Evolutionary conservation across 2,888 invertebrate genomes (phyloP), one percentile per base, ranked within the genome.

Genomic region (Schrankia costaestrigalis): DNA sequence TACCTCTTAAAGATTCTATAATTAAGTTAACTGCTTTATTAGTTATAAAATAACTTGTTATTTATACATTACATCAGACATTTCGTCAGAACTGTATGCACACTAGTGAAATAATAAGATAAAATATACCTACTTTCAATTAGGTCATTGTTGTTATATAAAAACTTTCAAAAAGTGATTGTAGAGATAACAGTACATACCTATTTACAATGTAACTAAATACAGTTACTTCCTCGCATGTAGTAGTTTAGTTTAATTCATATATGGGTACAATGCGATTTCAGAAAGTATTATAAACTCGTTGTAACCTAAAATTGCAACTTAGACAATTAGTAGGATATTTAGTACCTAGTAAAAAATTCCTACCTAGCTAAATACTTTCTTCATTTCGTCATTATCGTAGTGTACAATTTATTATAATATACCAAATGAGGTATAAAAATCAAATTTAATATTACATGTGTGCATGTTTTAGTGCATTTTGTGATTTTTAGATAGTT

Each of bases 401-500:
- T 63, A 68, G 49, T 71, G 75, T 80, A 78, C 76, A 80, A 81
- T 72, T n/a, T n/a, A n/a, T n/a, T 64, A 72, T 83, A 83, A 82
- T 78, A 71, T 83, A 83, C 83, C 78, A 71, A 74, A 73, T 65
- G 59, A 61, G 83, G 81, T 84, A 83, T 82, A 75, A 83, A 80
- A 85, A 80, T 76, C 69, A 69, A 76, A 77, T 33, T n/a, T 46
- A 78, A 77, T 77, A 78, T 76, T 81, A 79, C 79, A 82, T 81
- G 72, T 82, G 81, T 87, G 87, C 87, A 87, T 87, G 87, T 87
- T 87, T 87, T 87, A 87, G 86, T 87, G 87, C 87, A 87, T 87
- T 87, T 87, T 87, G 87, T 87, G 86, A 87, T 87, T 85, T 69
- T 78, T 86, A 87, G 83, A 71, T 87, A 87, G 85, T 81, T 79